Conservation (phyloP, 2,113 vertebrate species). For the Suncus etruscus region DNA sequence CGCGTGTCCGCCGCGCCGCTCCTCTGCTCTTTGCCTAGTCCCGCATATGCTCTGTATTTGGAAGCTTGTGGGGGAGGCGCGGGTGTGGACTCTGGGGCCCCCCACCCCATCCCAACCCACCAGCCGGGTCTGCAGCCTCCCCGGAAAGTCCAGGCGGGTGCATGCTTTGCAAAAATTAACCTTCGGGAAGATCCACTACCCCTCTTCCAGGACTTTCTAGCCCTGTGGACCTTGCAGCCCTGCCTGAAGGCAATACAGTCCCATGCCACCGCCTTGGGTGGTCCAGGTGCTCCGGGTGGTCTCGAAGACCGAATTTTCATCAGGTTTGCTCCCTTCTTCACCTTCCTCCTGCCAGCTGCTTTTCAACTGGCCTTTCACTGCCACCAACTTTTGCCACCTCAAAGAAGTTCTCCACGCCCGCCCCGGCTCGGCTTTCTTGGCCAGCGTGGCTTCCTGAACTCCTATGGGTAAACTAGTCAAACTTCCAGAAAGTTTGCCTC, state of each 20-base stretch:
- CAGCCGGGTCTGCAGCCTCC: neutral
- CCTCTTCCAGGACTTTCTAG: neutral
- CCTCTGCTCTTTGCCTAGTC: conserved; percentile 21
- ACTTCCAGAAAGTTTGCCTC: neutral
- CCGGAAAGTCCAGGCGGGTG: neutral
- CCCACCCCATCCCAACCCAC: no score
- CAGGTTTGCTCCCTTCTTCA: conserved; percentile 10
- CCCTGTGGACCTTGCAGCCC: neutral
- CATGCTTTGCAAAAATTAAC: neutral
- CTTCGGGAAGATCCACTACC: neutral
- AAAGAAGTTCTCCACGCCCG: neutral
- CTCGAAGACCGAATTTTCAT: neutral
- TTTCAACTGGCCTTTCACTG: neutral
- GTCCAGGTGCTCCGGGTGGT: conserved; percentile 77
- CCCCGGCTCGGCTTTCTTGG: neutral
- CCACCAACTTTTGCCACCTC: neutral
- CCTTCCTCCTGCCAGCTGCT: neutral
- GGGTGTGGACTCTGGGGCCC: neutral
- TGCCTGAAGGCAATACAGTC: neutral
- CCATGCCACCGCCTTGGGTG: conserved; percentile 69
- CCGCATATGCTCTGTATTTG: conserved; percentile 80
- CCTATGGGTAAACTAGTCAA: neutral
- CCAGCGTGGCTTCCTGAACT: neutral
- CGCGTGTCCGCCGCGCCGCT: conserved; percentile 76
- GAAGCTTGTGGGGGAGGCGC: neutral